Evolutionary conservation across 2,888 invertebrate species (phyloP), one percentile per base, ranked within the genome.

Genomic region (Synergus laeviventris): DNA sequence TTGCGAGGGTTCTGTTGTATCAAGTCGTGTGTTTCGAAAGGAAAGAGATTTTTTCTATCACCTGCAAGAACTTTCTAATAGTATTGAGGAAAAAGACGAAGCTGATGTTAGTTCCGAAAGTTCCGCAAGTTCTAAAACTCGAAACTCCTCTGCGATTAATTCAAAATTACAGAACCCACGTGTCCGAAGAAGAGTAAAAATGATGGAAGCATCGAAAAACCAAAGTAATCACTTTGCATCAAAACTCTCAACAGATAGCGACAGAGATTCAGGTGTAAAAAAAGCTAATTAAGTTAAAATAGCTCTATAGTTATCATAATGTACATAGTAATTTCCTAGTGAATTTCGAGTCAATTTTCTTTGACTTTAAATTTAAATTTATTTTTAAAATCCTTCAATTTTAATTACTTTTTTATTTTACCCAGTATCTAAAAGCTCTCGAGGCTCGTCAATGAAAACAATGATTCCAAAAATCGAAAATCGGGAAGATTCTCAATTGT

Each of bases 31-130:
- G 38, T 70, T 77, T 42, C 77, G 54, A 62, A 56, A 75, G 7
- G 76, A 78, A 62, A 74, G 73, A 73, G 59, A 66, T 42, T 61
- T 64, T 18, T 60, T 74, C n/a, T 74, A 54, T 42, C 54, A 64
- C n/a, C 12, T 74, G 9, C 81, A 82, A 36, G 78, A 73, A 12
- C 45, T 74, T 7, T 74, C 77, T 18, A 79, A 82, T 61, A 78
- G 82, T 9, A 87, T 87, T 76, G 87, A 87, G 42, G 87, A 88
- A 66, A 82, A 81, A 56, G 84, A 84, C 54, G 86, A 87, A 73
- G 75, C 5, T 11, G 84, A 85, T n/a, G 78, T 39, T 18, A 42
- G 7, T 74, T 60, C 78, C 62, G 54, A 62, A 74, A 49, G 14
- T n/a, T 60, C 78, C 62, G 54, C 66, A 74, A 49, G 14, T n/a